A percentile compares a stretch with the other conserved stretches of the same genome.
Evolutionary conservation across 2,888 invertebrate genomes (phyloP).

Genomic region (Nomada flava): DNA sequence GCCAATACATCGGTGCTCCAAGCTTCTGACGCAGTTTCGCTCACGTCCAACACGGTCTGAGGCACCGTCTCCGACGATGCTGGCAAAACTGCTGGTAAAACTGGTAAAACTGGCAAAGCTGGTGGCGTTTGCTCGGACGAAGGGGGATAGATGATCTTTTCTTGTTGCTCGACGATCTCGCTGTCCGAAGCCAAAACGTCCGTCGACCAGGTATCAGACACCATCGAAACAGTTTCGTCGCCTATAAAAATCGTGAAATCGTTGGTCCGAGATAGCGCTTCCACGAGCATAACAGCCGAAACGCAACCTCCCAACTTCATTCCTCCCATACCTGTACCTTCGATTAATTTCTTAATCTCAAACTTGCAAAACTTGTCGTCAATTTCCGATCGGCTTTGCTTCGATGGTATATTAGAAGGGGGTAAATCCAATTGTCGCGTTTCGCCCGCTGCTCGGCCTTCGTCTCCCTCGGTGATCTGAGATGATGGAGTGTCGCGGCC

Average conservation of each 20-base stretch:
- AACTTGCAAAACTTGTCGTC: conserved; percentile 99
- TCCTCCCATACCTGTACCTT: conserved; percentile 80
- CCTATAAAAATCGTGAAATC: conserved; percentile 82
- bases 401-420: conserved; percentile 85
- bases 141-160: conserved; percentile 84
- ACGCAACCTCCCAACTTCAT: background rate
- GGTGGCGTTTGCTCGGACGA: conserved; percentile 66
- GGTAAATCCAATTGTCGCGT: conserved; percentile 81
- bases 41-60: conserved; percentile 89
- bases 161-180: conserved; percentile 94
- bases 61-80: conserved; percentile 78
- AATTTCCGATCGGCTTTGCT: conserved; percentile 96
- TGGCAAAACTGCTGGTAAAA: conserved; percentile 57
- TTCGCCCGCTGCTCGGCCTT: conserved; percentile 81
- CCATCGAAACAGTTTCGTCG: conserved; percentile 98
- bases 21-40: conserved; percentile 97
- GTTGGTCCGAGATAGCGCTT: no score
- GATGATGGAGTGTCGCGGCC: conserved; percentile 98
- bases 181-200: conserved; percentile 99
- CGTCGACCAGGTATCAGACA: conserved; percentile 99
- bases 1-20: conserved; percentile 99
- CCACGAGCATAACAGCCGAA: no score
- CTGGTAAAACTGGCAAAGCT: conserved; percentile 53
- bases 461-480: conserved; percentile 90
- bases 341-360: conserved; percentile 91